Evolutionary conservation across 2,888 invertebrate genomes (phyloP), one percentile per base, ranked within the genome.

Genomic region (Boloria selene): DNA sequence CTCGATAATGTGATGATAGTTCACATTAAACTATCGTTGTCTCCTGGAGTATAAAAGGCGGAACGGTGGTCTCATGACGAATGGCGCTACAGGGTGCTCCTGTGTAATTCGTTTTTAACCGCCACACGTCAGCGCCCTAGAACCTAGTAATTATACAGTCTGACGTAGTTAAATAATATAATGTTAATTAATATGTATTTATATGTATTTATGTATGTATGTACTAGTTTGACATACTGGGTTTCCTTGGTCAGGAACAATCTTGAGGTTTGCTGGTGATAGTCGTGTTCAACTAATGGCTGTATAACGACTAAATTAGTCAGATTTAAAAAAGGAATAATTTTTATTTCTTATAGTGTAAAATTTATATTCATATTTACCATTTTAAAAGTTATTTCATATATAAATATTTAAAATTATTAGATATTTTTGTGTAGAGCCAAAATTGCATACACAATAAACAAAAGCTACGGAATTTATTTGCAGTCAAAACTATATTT

Each of bases 31-130:
- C 13, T 10, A 38, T 13, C 49, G 50, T 74, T 68, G 77, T 74
- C 83, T 82, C 86, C 71, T 73, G 68, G 78, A 67, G 81, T 85
- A 85, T 44, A 45, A 76, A 77, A 75, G 80, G 78, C 77, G 74
- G 72, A 75, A 74, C 73, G 72, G 66, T 68, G 76, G 16, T 72
- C 76, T 74, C 80, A 87, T 88, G 87, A 90, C 84, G 87, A 88
- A 89, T 86, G 84, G 73, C 74, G 75, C 79, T 85, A 85, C 87
- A 87, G 86, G 86, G 81, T 86, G 88, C 83, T 85, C 81, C 80
- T 80, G 77, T 82, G 83, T 90, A 90, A 90, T 90, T 86, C 83
- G 85, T 87, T 89, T 90, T 90, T 88, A 90, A 90, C 85, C 84
- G 85, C 79, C 79, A 83, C 87, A 85, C 87, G 88, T 90, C 86